Evolutionary conservation across 2,888 invertebrate genomes (phyloP), one percentile per base, ranked within the genome.

Genomic region (Folsomia manolachei): DNA sequence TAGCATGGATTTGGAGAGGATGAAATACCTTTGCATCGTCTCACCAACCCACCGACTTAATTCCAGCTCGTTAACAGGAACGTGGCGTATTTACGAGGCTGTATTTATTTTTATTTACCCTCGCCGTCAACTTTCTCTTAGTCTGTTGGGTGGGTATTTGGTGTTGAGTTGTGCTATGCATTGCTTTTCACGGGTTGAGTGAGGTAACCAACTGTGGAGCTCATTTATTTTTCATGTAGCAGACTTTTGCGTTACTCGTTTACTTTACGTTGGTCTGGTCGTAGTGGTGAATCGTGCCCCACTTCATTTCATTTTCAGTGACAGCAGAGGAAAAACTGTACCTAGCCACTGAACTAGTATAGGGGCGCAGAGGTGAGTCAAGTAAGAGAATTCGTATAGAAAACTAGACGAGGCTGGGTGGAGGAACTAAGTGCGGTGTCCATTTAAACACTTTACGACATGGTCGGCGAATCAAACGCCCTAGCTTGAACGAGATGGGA

Each of bases 371-470:
- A 56, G 56, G 56, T 56, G 21, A 56, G 56, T 18, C 18, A 18
- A 51, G 51, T 51, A 51, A n/a, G n/a, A n/a, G n/a, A n/a, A n/a
- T n/a, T n/a, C n/a, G n/a, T n/a, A n/a, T n/a, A n/a, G n/a, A n/a
- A n/a, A n/a, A n/a, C n/a, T n/a, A n/a, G n/a, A n/a, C n/a, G n/a
- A n/a, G n/a, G n/a, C n/a, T n/a, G n/a, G n/a, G n/a, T n/a, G n/a
- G n/a, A n/a, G n/a, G n/a, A n/a, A n/a, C n/a, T 51, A 18, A 14
- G 56, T 56, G 18, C 56, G 21, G 56, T 56, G 56, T 56, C 56
- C 56, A 56, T 56, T 56, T 56, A 56, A 56, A 56, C 56, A 56
- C 19, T 56, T 56, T 56, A 56, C 51, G 51, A 51, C 51, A 51
- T 21, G 56, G 56, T n/a, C n/a, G 19, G 18, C 56, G 56, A 56